Evolutionary conservation across 2,113 vertebrate species (phyloP).

Genomic region (Mobula birostris): DNA sequence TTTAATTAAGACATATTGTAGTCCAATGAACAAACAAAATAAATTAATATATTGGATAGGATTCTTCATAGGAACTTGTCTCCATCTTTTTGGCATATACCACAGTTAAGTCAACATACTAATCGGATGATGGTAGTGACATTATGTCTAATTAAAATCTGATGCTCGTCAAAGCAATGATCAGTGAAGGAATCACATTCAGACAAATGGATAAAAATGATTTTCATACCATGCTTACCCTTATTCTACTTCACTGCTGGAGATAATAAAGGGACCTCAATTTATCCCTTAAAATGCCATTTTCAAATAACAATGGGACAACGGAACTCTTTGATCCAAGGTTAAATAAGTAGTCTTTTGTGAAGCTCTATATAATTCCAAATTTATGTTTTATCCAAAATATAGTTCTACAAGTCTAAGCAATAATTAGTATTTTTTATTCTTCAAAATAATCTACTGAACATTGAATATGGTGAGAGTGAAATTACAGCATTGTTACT

Average conservation of each 20-base stretch:
- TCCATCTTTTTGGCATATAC: not conserved
- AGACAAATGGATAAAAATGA: not conserved
- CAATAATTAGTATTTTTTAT: not conserved
- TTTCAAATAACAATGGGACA: not conserved
- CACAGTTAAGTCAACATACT: not conserved
- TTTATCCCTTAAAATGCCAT: not conserved
- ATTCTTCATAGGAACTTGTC: not conserved
- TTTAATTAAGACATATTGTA: not conserved
- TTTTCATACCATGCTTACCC: not conserved
- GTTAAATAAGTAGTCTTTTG: not conserved
- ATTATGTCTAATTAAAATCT: not conserved
- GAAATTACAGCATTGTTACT: not conserved
- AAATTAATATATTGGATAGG: not conserved
- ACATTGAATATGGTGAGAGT: not conserved
- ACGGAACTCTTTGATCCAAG: not conserved
- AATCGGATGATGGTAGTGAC: not conserved
- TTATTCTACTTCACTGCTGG: not conserved
- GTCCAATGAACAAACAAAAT: not conserved
- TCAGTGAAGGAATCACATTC: not conserved
- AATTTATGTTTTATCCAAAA: not conserved
- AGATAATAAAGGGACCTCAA: not conserved
- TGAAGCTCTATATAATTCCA: not conserved
- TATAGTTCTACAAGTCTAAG: not conserved
- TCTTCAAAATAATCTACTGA: not conserved
- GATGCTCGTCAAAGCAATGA: not conserved